phyloP scores from a whole-genome alignment of 2,888 invertebrate species.

The Gisinianus flammeolus region DNA sequence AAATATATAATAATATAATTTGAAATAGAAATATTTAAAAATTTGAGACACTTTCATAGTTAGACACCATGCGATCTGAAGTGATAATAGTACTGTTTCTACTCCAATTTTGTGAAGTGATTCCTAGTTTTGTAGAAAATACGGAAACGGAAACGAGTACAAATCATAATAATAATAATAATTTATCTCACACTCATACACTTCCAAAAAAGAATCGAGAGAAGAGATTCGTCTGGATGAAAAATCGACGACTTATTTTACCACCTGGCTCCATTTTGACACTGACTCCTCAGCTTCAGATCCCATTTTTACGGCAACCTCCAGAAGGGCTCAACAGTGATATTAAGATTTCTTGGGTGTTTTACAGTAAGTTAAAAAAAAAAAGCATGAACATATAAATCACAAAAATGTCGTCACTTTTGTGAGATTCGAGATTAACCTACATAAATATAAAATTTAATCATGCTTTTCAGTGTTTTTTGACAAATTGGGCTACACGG shows the following conservation, averaged over 20 bases:
- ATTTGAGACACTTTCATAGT: too few relatives aligned
- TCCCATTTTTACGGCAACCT: slow-evolving; percentile 41
- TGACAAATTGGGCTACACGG: slow-evolving; percentile 54
- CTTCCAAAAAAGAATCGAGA: not conserved
- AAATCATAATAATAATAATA: not conserved
- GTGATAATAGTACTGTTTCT: too few relatives aligned
- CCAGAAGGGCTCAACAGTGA: slow-evolving; percentile 54
- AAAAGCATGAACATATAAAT: slow-evolving; percentile 3
- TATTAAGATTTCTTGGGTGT: slow-evolving; percentile 46
- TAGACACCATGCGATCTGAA: too few relatives aligned
- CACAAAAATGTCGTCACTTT: not conserved
- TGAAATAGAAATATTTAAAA: too few relatives aligned
- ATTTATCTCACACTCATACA: not conserved
- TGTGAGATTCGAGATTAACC: not conserved
- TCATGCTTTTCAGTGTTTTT: slow-evolving; percentile 50
- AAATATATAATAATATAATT: too few relatives aligned
- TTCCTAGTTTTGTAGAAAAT: too few relatives aligned
- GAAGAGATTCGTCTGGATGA: slow-evolving; percentile 48
- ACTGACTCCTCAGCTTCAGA: slow-evolving; percentile 13
- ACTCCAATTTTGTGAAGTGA: too few relatives aligned
- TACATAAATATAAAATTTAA: not conserved
- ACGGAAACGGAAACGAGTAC: too few relatives aligned
- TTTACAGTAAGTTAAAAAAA: slow-evolving; percentile 50
- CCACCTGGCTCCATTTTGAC: slow-evolving; percentile 50
- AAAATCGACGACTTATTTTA: slow-evolving; percentile 46